Evolutionary conservation across 2,113 vertebrate genomes (phyloP).

Genomic region (Spermophilus dauricus): DNA sequence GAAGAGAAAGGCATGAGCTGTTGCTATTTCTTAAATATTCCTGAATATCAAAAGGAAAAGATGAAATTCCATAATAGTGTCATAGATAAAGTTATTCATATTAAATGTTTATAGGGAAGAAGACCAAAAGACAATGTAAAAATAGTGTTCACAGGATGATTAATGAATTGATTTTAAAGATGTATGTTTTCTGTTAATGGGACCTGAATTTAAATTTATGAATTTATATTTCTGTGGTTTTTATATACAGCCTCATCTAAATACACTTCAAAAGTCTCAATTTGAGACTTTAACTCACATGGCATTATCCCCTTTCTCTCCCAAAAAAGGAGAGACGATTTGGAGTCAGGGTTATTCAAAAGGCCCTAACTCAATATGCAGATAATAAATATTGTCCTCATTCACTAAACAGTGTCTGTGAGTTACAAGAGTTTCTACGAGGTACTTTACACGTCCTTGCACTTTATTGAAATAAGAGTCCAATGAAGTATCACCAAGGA

Average conservation of each 20-base stretch:
- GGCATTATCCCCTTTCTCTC: background rate
- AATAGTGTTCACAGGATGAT: background rate
- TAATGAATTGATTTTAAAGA: background rate
- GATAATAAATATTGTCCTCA: background rate
- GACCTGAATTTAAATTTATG: constrained; percentile 10
- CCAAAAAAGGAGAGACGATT: background rate
- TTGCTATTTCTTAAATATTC: constrained; percentile 12
- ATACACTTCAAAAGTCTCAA: constrained; percentile 17
- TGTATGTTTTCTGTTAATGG: background rate
- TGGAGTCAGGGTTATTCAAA: background rate
- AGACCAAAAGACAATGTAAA: constrained; percentile 12
- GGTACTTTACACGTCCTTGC: background rate
- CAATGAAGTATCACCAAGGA: background rate
- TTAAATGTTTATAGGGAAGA: constrained; percentile 6
- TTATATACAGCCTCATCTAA: background rate
- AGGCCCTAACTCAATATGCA: background rate
- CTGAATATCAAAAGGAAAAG: background rate
- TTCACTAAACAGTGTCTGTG: background rate
- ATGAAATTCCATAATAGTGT: constrained; percentile 6
- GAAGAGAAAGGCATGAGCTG: background rate
- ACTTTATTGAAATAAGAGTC: background rate
- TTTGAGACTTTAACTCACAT: background rate
- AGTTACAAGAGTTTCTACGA: background rate
- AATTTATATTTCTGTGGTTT: constrained; percentile 1
- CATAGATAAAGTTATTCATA: background rate